A percentile compares a stretch with the other conserved stretches of the same genome.
Evolutionary conservation across 2,797 vertebrate species (phyloP).

Genomic region (Coregonus ussuriensis): DNA sequence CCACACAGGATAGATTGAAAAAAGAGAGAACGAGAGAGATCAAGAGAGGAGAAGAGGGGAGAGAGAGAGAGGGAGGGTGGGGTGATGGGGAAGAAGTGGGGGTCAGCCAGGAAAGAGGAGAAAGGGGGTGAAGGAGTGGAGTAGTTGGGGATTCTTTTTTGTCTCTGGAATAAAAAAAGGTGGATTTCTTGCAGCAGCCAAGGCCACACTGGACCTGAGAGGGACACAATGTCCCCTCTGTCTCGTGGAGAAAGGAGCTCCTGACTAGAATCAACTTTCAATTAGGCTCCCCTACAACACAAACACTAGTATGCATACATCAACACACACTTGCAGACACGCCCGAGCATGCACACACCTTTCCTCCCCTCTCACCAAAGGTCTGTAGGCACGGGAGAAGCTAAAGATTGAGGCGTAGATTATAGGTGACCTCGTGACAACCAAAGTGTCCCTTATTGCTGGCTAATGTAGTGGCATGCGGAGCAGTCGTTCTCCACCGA

Average conservation of each 20-base stretch:
- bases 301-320: background rate
- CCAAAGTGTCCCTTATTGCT: slow-evolving; percentile 57
- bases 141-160: slow-evolving; percentile 71
- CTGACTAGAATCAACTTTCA: too few species aligned
- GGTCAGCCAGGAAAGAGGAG: slow-evolving; percentile 15
- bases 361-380: slow-evolving; percentile 60
- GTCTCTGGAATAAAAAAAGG: slow-evolving; percentile 76
- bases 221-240: slow-evolving; percentile 80
- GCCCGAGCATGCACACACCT: background rate
- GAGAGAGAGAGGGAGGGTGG: slow-evolving; percentile 19
- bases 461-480: too few species aligned
- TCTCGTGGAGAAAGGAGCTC: slow-evolving; percentile 67
- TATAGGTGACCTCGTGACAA: slow-evolving; percentile 54
- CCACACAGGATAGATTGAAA: too few species aligned
- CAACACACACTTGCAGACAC: slow-evolving; percentile 14
- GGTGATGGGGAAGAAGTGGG: slow-evolving; percentile 24
- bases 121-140: slow-evolving; percentile 24
- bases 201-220: slow-evolving; percentile 75
- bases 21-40: too few species aligned
- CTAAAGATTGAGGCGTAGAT: slow-evolving; percentile 59
- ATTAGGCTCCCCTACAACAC: slow-evolving; percentile 62
- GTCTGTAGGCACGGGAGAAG: slow-evolving; percentile 34
- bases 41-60: too few species aligned
- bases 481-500: too few species aligned
- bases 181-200: slow-evolving; percentile 72